phyloP scores from a whole-genome alignment of 2,113 vertebrate species.

The Falco punctatus region DNA sequence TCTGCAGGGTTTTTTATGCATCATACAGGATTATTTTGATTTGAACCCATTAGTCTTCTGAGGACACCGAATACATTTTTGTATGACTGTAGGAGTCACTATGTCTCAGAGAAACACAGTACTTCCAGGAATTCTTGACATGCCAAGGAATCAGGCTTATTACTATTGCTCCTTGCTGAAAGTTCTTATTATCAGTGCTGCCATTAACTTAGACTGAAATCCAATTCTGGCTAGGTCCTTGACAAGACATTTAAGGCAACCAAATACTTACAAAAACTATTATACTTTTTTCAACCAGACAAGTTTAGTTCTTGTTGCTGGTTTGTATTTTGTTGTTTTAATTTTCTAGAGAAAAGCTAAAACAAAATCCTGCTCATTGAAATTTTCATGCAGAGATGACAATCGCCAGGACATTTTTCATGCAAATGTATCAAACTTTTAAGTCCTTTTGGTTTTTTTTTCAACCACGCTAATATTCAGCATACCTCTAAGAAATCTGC shows the following conservation, averaged over 20 bases:
- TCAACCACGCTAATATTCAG: background rate
- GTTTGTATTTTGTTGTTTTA: background rate
- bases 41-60: background rate
- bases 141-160: background rate
- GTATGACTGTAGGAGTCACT: background rate
- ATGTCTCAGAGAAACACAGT: background rate
- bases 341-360: background rate
- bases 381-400: background rate
- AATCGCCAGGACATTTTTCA: background rate
- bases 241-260: background rate
- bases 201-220: background rate
- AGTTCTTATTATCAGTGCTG: constrained; percentile 3
- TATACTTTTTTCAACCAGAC: background rate
- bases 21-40: background rate
- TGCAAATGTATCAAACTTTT: background rate
- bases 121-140: constrained; percentile 1
- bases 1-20: background rate
- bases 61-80: background rate
- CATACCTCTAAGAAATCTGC: background rate
- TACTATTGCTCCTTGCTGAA: background rate
- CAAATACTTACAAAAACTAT: background rate
- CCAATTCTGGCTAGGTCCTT: background rate
- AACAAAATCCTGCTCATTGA: background rate
- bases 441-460: rapidly evolving
- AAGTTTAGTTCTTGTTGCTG: background rate